phyloP scores from a whole-genome alignment of 2,113 vertebrate genomes.

The Rhagologus leucostigma region DNA sequence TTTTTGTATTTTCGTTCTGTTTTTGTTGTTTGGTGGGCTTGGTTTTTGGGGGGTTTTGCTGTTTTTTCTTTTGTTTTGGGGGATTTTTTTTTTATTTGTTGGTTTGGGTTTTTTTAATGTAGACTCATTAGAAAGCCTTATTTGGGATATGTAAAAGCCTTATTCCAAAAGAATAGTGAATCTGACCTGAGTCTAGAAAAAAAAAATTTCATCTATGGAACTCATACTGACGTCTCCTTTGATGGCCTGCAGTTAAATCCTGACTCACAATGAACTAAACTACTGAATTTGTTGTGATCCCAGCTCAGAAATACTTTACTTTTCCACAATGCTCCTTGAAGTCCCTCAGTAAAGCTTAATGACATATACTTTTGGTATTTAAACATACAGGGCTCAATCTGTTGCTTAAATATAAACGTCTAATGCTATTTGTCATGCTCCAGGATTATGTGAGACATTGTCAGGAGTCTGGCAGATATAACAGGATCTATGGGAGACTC shows the following conservation, averaged over 20 bases:
- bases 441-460: background rate
- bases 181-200: background rate
- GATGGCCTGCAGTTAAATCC: background rate
- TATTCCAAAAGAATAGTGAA: background rate
- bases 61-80: too few relatives aligned
- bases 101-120: background rate
- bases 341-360: background rate
- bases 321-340: background rate
- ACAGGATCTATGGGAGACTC: background rate
- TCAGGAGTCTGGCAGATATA: background rate
- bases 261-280: background rate
- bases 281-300: background rate
- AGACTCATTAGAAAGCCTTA: background rate
- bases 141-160: background rate
- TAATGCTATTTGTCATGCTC: conserved; percentile 4
- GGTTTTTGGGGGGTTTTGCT: too few relatives aligned
- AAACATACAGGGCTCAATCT: conserved; percentile 7
- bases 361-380: background rate
- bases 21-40: too few relatives aligned
- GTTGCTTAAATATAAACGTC: background rate
- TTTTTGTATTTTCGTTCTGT: background rate
- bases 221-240: background rate
- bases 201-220: background rate
- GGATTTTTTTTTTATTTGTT: too few relatives aligned
- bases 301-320: background rate